These are phyloP conservation scores for Eledone cirrhosa DNA, from an alignment of 2,888 invertebrate species.

Conservation along the genomic window DNA sequence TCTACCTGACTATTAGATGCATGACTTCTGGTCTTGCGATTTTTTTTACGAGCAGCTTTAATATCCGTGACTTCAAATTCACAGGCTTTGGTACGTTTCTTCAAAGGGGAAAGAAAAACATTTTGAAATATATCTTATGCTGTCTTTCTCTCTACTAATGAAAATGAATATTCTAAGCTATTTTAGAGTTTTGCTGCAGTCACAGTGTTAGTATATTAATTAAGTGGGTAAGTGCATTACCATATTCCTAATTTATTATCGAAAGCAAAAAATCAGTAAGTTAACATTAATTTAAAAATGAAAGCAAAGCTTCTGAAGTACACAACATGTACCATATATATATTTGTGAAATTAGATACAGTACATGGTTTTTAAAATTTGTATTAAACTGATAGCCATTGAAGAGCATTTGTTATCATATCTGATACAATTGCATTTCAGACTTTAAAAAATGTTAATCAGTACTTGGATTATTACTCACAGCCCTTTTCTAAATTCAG, in stretches of 20 bases:
- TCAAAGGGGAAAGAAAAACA: background rate
- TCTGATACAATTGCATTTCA: too few species aligned
- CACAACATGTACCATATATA: slow-evolving; percentile 14
- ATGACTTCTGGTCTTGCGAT: background rate
- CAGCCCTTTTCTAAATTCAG: too few species aligned
- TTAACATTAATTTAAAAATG: background rate
- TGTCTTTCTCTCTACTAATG: background rate
- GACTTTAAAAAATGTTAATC: too few species aligned
- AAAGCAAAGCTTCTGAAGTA: slow-evolving; percentile 23
- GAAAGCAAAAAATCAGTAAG: slow-evolving; percentile 3
- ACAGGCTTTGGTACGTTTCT: slow-evolving; percentile 28
- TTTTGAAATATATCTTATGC: background rate
- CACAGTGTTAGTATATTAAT: slow-evolving; percentile 24
- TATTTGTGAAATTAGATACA: too few species aligned
- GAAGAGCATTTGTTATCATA: too few species aligned
- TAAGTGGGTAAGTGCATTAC: slow-evolving; percentile 7
- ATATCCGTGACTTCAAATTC: slow-evolving; percentile 23
- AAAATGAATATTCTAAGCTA: background rate
- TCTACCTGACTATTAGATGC: slow-evolving; percentile 6
- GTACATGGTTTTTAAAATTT: too few species aligned
- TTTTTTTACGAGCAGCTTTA: slow-evolving; percentile 28
- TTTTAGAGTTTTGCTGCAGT: slow-evolving; percentile 23
- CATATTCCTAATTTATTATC: background rate
- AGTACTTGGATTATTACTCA: too few species aligned
- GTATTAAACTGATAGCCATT: too few species aligned